These are phyloP conservation scores for Euproctis similis DNA, from an alignment of 2,888 invertebrate species.

Conservation along the genomic window DNA sequence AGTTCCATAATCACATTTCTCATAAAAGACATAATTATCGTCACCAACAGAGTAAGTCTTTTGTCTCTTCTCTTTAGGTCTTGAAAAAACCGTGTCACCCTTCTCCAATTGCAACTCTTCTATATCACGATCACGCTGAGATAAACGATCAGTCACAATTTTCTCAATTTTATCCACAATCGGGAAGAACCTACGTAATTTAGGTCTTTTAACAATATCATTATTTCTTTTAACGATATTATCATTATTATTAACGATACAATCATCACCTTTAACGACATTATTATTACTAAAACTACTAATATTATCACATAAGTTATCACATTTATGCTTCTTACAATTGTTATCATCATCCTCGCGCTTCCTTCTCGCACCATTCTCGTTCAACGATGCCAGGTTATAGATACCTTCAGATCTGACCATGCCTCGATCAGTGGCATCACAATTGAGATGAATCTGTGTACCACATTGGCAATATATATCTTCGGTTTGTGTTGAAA, in stretches of 20 bases:
- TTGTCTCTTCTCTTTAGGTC: constrained; percentile 51
- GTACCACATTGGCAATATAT: constrained; percentile 51
- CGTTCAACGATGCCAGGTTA: constrained; percentile 30
- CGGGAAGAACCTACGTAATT: constrained; percentile 51
- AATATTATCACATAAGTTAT: constrained; percentile 42
- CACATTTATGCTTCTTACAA: constrained; percentile 69
- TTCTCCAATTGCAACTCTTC: constrained; percentile 49
- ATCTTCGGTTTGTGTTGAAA: constrained; percentile 63
- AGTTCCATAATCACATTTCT: constrained; percentile 65
- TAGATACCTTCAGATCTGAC: constrained; percentile 61
- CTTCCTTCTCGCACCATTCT: constrained; percentile 42
- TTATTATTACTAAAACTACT: constrained; percentile 41
- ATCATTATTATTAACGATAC: too few species aligned
- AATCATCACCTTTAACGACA: too few species aligned
- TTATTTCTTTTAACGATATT: too few species aligned
- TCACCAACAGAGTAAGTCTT: constrained; percentile 57
- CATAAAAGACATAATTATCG: constrained; percentile 54
- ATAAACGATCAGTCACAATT: constrained; percentile 49
- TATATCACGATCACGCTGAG: constrained; percentile 43
- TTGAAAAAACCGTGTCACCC: constrained; percentile 57
- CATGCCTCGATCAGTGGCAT: constrained; percentile 36
- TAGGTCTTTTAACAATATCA: constrained; percentile 58
- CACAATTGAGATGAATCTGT: constrained; percentile 39
- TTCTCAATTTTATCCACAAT: constrained; percentile 52
- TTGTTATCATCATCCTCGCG: constrained; percentile 45